A percentile compares a stretch with the other conserved stretches of the same genome.
These are phyloP conservation scores for Junco hyemalis DNA, from an alignment of 2,113 vertebrate genomes.

Conservation along the genomic window DNA sequence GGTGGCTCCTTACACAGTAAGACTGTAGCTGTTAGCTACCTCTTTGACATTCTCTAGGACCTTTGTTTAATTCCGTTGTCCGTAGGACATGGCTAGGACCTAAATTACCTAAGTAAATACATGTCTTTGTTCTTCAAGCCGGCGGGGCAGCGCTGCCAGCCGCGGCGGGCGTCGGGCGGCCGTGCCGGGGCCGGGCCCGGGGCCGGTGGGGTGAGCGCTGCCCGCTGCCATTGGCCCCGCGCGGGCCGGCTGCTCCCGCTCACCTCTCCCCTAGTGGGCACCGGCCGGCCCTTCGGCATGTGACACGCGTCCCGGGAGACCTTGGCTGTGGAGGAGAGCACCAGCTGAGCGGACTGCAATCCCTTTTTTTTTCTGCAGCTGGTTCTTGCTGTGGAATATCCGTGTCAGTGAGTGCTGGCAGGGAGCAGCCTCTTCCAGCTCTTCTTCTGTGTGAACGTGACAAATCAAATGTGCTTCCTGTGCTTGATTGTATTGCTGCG, in stretches of 20 bases:
- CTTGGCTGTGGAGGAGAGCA: conserved; percentile 65
- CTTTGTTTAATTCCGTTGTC: background rate
- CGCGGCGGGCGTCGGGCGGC: background rate
- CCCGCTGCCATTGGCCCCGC: conserved; percentile 78
- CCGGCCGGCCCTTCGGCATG: conserved; percentile 50
- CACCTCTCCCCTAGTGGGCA: conserved; percentile 84
- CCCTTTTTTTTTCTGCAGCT: background rate
- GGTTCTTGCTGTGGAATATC: conserved; percentile 34
- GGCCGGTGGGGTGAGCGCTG: conserved; percentile 78
- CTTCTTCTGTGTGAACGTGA: background rate
- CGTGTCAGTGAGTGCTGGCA: conserved; percentile 2
- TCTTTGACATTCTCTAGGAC: background rate
- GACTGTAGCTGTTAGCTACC: background rate
- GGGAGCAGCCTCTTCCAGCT: conserved; percentile 5
- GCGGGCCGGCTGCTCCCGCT: conserved; percentile 72
- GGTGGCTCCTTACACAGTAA: accelerated
- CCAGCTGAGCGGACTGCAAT: conserved; percentile 50
- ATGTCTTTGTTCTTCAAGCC: accelerated
- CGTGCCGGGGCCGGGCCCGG: background rate
- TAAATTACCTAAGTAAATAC: background rate
- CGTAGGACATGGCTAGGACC: background rate
- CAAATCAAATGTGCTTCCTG: conserved; percentile 34
- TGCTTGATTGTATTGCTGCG: background rate
- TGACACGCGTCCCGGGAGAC: conserved; percentile 72
- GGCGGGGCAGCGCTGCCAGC: background rate